A percentile compares a stretch with the other conserved stretches of the same genome.
Conservation (phyloP, 1,140 invertebrate genomes). For the Armadillidium nasatum region DNA sequence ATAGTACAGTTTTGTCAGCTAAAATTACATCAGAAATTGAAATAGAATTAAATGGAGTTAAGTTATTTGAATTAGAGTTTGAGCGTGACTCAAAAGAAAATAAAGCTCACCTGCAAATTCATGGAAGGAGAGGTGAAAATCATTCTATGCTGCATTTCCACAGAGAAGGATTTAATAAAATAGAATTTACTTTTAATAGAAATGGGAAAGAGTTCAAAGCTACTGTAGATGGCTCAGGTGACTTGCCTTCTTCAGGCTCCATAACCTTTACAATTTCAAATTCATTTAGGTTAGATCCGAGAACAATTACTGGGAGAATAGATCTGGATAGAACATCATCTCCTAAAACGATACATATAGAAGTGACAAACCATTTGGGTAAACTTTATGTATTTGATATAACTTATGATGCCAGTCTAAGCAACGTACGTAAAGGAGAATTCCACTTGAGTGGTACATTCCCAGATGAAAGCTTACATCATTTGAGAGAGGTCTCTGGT, state of each 20-base stretch:
- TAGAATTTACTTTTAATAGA: constrained; percentile 30
- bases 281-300: constrained; percentile 23
- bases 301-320: constrained; percentile 20
- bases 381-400: constrained; percentile 29
- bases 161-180: constrained; percentile 19
- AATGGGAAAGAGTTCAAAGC: constrained; percentile 25
- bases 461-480: constrained; percentile 11
- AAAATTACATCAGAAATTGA: neutral
- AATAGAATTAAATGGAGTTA: constrained; percentile 24
- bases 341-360: constrained; percentile 32
- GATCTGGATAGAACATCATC: constrained; percentile 23
- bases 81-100: neutral
- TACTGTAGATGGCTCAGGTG: constrained; percentile 22
- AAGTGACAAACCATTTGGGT: constrained; percentile 20
- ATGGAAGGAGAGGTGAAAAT: constrained; percentile 8
- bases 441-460: constrained; percentile 29
- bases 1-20: neutral
- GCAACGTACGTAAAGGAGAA: constrained; percentile 20
- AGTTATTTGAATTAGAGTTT: constrained; percentile 33
- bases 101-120: constrained; percentile 24
- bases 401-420: constrained; percentile 21
- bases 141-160: constrained; percentile 34
- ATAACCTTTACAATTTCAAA: constrained; percentile 29
- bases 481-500: constrained; percentile 37
- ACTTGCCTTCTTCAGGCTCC: constrained; percentile 24